These are phyloP conservation scores for Ascaphus truei DNA, from an alignment of 2,113 vertebrate species.

Conservation along the genomic window DNA sequence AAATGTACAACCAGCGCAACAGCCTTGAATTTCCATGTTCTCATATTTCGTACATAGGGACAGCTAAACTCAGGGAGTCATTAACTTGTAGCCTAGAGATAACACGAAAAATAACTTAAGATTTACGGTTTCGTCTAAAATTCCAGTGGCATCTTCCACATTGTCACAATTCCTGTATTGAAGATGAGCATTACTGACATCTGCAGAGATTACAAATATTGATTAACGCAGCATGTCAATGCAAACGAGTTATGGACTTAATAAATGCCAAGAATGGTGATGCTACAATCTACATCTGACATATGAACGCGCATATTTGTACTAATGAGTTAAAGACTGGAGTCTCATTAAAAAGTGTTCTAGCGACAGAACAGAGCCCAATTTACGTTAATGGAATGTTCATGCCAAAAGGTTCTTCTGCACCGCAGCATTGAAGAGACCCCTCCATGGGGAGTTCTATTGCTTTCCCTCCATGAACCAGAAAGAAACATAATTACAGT, in stretches of 20 bases:
- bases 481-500: slow-evolving; percentile 40
- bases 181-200: slow-evolving; percentile 62
- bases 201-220: slow-evolving; percentile 56
- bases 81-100: slow-evolving; percentile 65
- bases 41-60: slow-evolving; percentile 35
- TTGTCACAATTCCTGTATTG: slow-evolving; percentile 47
- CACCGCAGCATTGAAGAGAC: not conserved
- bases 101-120: slow-evolving; percentile 47
- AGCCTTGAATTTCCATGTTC: too few relatives aligned
- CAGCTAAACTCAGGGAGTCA: slow-evolving; percentile 49
- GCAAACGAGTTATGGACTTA: slow-evolving; percentile 62
- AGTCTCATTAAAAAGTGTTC: slow-evolving; percentile 57
- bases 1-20: slow-evolving; percentile 38
- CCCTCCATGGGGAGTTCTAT: slow-evolving; percentile 24
- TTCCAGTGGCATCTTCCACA: slow-evolving; percentile 59
- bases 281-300: slow-evolving; percentile 55
- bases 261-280: slow-evolving; percentile 56
- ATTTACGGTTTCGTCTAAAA: slow-evolving; percentile 48
- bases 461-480: slow-evolving; percentile 30
- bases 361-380: slow-evolving; percentile 53
- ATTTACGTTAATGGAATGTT: slow-evolving; percentile 53
- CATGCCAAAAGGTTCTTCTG: slow-evolving; percentile 44
- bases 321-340: slow-evolving; percentile 60
- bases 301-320: slow-evolving; percentile 59
- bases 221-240: slow-evolving; percentile 61